These are phyloP conservation scores for Eilema depressum DNA, from an alignment of 2,888 invertebrate species.

Conservation along the genomic window DNA sequence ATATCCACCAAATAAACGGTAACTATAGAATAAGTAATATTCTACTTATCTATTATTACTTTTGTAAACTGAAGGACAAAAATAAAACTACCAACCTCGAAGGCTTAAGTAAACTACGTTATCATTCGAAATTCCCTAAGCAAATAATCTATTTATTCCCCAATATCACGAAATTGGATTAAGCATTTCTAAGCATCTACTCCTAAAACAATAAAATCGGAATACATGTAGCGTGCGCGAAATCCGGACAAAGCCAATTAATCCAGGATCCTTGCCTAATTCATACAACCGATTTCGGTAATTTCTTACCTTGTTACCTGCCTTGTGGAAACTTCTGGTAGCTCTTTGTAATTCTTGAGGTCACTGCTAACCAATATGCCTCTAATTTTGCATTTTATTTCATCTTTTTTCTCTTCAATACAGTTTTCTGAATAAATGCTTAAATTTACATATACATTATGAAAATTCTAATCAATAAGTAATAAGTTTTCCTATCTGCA, in stretches of 20 bases:
- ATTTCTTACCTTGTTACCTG: constrained; percentile 47
- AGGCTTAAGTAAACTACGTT: neutral
- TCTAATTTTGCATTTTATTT: constrained; percentile 37
- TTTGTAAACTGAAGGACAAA: neutral
- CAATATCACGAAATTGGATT: constrained; percentile 9
- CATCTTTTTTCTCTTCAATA: constrained; percentile 25
- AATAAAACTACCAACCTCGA: neutral
- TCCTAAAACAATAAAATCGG: constrained; percentile 11
- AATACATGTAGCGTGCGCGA: constrained; percentile 23
- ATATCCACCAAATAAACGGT: neutral
- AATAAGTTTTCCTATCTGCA: neutral
- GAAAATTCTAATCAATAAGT: neutral
- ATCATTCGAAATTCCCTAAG: neutral
- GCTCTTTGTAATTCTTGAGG: constrained; percentile 23
- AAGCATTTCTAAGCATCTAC: constrained; percentile 19
- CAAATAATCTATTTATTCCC: constrained; percentile 1
- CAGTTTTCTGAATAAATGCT: neutral
- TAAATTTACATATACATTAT: neutral
- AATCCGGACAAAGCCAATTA: constrained; percentile 40
- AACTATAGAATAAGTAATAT: constrained; percentile 37
- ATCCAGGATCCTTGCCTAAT: constrained; percentile 36
- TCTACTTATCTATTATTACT: constrained; percentile 16
- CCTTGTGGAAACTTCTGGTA: constrained; percentile 35
- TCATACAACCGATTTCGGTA: constrained; percentile 35
- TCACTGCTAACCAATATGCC: constrained; percentile 5